phyloP scores from a whole-genome alignment of 2,113 vertebrate species.

The Odocoileus virginianus region DNA sequence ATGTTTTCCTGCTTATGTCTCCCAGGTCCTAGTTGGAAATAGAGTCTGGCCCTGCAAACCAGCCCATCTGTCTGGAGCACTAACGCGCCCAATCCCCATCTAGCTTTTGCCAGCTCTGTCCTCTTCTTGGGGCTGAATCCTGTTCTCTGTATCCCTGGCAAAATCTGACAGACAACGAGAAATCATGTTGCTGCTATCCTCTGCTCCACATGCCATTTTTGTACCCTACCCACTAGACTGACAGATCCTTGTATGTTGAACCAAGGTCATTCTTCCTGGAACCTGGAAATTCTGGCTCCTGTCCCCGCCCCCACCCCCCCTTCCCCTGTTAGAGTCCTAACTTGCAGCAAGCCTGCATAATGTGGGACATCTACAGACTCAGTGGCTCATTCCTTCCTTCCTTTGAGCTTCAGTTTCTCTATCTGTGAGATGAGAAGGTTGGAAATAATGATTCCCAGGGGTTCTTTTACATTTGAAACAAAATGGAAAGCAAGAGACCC shows the following conservation, averaged over 20 bases:
- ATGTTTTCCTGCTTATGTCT: background rate
- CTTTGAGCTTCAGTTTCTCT: conserved; percentile 28
- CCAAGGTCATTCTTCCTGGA: background rate
- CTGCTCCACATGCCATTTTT: background rate
- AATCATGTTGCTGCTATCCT: background rate
- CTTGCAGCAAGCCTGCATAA: background rate
- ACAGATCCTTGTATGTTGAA: background rate
- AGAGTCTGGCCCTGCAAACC: background rate
- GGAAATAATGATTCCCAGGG: conserved; percentile 25
- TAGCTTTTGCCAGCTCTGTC: conserved; percentile 15
- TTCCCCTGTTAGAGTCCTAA: background rate
- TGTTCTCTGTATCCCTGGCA: background rate
- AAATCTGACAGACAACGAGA: background rate
- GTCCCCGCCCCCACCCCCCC: rapidly evolving
- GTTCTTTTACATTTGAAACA: conserved; percentile 52
- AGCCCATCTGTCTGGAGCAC: conserved; percentile 27
- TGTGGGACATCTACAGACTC: background rate
- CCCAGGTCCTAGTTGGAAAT: background rate
- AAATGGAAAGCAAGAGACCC: conserved; percentile 49
- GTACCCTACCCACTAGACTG: background rate
- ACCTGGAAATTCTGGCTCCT: background rate
- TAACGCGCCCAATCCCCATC: rapidly evolving
- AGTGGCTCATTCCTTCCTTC: conserved; percentile 25
- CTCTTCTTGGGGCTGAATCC: background rate
- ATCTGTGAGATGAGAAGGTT: conserved; percentile 35